Conservation (phyloP, 2,113 vertebrate genomes). For the Hylia prasina region DNA sequence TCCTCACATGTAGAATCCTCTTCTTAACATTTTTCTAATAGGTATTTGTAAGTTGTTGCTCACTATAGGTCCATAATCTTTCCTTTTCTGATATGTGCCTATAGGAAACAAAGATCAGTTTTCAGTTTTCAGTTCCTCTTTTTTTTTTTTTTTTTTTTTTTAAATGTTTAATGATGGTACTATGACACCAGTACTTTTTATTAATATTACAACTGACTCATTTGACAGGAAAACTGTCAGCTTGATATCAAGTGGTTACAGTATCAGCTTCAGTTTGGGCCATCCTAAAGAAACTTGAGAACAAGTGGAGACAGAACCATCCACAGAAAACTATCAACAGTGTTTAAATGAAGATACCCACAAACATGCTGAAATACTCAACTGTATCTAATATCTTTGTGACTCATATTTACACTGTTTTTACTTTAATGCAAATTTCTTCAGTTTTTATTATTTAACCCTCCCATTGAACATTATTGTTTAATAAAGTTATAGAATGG, state of each 20-base stretch:
- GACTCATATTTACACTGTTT: constrained; percentile 43
- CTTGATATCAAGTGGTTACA: not conserved
- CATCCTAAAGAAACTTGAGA: not conserved
- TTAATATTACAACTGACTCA: not conserved
- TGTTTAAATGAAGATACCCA: constrained; percentile 50
- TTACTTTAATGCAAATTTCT: not conserved
- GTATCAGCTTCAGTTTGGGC: not conserved
- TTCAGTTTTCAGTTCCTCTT: not conserved
- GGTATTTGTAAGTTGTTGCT: not conserved
- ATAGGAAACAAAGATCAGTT: not conserved
- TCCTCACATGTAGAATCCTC: not conserved
- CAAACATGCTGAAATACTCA: constrained; percentile 56
- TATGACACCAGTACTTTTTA: not conserved
- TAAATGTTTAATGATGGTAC: not conserved
- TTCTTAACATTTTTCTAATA: not conserved
- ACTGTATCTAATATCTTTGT: constrained; percentile 23
- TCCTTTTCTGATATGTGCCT: not conserved
- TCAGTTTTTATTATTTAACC: not conserved
- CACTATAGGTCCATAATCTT: not conserved
- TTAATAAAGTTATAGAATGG: not conserved
- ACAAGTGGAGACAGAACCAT: constrained; percentile 16
- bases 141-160: not conserved
- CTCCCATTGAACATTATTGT: not conserved
- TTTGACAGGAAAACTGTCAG: not conserved
- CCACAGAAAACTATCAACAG: not conserved